Conservation (phyloP, 53 echinoderm and acorn worm genomes). For the Holothuria scabra region DNA sequence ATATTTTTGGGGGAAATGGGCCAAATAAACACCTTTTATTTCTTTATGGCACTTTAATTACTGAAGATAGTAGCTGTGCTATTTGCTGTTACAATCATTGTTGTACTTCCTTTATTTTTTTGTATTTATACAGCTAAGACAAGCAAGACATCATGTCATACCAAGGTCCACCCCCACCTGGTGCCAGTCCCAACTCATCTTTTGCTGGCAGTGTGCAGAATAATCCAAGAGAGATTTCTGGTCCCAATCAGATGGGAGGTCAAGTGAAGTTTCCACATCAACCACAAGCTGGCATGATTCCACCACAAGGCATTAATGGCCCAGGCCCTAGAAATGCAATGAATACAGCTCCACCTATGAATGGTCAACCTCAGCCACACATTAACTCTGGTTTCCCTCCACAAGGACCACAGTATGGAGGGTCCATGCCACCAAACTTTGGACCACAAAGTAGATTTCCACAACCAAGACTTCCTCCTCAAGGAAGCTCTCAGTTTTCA, state of each 20-base stretch:
- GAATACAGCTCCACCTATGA: constrained; percentile 15
- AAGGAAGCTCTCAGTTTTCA: too few relatives aligned
- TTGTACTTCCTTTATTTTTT: background rate
- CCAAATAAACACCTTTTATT: too few relatives aligned
- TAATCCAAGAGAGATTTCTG: background rate
- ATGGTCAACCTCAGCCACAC: constrained; percentile 16
- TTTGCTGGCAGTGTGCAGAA: too few relatives aligned
- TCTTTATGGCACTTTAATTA: too few relatives aligned
- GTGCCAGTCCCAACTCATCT: constrained; percentile 15
- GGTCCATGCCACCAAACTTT: background rate
- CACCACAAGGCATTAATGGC: constrained; percentile 24
- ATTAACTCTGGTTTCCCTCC: background rate
- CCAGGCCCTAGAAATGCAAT: background rate
- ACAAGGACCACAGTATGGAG: constrained; percentile 7
- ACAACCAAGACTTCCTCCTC: background rate
- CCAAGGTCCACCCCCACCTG: constrained; percentile 43
- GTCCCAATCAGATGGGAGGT: constrained; percentile 4
- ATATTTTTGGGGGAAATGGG: too few relatives aligned
- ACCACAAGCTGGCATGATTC: constrained; percentile 6
- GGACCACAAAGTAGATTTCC: too few relatives aligned
- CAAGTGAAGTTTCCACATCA: background rate
- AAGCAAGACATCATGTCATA: constrained; percentile 25
- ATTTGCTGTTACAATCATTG: background rate
- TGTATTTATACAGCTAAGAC: background rate
- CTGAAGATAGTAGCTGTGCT: too few relatives aligned